A percentile compares a stretch with the other conserved stretches of the same genome.
Evolutionary conservation across 23 tunicate species (phyloP).

Genomic region (Trididemnum nubilum): DNA sequence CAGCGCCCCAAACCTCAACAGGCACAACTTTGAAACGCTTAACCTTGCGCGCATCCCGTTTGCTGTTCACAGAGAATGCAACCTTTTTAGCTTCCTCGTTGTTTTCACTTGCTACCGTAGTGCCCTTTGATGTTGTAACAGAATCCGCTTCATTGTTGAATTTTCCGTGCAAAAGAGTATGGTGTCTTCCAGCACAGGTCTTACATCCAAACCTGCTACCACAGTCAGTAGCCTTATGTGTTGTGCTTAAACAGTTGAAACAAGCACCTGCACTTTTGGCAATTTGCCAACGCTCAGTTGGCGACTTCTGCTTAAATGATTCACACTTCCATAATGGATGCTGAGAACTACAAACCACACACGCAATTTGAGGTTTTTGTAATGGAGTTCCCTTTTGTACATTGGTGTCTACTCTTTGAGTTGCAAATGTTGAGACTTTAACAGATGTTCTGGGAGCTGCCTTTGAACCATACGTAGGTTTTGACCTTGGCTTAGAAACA

Average conservation of each 20-base stretch:
- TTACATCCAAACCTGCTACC: neutral
- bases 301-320: neutral
- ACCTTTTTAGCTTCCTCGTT: neutral
- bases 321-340: slow-evolving; percentile 6
- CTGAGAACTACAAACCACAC: neutral
- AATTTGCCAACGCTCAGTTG: neutral
- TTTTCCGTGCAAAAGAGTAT: neutral
- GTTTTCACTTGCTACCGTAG: neutral
- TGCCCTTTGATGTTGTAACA: neutral
- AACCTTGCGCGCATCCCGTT: neutral
- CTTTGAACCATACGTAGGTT: neutral
- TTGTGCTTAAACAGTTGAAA: neutral
- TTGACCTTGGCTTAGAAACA: neutral
- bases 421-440: neutral
- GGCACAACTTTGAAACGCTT: neutral
- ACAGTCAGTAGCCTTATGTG: neutral
- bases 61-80: neutral
- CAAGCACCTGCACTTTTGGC: neutral
- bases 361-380: neutral
- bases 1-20: neutral
- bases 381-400: neutral
- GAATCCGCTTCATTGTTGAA: neutral
- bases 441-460: neutral
- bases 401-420: neutral
- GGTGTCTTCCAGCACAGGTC: neutral